Evolutionary conservation across 2,888 invertebrate genomes (phyloP), one percentile per base, ranked within the genome.

Genomic region (Pharmacophagus antenor): DNA sequence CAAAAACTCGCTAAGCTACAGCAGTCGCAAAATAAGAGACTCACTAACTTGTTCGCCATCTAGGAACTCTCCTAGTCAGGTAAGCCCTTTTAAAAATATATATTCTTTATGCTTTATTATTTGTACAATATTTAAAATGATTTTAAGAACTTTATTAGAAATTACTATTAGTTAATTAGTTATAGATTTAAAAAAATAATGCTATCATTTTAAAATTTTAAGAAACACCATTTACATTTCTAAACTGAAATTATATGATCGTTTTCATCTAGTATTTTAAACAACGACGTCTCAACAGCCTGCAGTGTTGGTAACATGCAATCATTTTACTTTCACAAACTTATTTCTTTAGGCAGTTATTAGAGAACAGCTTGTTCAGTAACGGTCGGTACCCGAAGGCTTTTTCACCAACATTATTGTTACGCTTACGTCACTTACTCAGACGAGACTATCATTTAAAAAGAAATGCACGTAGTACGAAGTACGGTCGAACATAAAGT

Each of bases 311-410:
- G 58, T 51, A 49, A 56, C 56, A 61, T 47, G 48, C 31, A 61
- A 61, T 61, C 56, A 56, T 31, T 56, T 54, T 31, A 56, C 61
- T 61, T 61, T 61, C 61, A 53, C 61, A 48, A 53, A 56, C 18
- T 56, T 49, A 61, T 61, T 53, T 61, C 49, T 56, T 56, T 53
- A 53, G 53, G 48, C 56, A 37, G 52, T 21, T 48, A 41, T 56
- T 53, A 53, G 20, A 31, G 31, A 20, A 18, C 42, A 5, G 54
- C 44, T 22, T 42, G 23, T 48, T 55, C 21, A 49, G 27, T 27
- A 22, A 20, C 46, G 27, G 23, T 18, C 31, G 17, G 25, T 25
- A 50, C 60, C 60, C 46, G 46, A 12, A 50, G 60, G 55, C 51
- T 23, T 47, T 55, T 59, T 50, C 59, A 51, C 57, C 23, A 27